These are phyloP conservation scores for Drosophila kurseongensis DNA, from an alignment of 1,140 invertebrate species.

Conservation along the genomic window DNA sequence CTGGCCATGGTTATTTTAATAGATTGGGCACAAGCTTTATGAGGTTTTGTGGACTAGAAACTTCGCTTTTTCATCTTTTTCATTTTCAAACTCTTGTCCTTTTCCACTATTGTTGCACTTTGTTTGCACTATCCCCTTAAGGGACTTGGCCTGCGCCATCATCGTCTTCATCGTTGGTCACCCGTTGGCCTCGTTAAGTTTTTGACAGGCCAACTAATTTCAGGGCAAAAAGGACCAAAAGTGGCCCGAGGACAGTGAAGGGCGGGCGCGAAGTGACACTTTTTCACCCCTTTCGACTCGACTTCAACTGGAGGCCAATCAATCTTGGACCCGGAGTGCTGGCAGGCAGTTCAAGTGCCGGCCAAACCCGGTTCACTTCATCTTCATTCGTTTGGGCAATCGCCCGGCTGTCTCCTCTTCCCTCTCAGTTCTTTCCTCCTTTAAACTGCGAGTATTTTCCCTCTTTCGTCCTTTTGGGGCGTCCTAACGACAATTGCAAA, in stretches of 20 bases:
- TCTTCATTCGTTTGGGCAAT: conserved; percentile 79
- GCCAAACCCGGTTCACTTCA: conserved; percentile 56
- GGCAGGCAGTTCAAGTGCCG: conserved; percentile 56
- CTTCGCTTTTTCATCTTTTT: not conserved
- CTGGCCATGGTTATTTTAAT: too few species aligned
- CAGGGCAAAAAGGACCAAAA: conserved; percentile 19
- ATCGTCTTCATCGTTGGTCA: conserved; percentile 5
- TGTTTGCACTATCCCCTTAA: conserved; percentile 23
- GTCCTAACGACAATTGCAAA: conserved; percentile 73
- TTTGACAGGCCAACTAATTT: conserved; percentile 58
- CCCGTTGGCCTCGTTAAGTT: conserved; percentile 36
- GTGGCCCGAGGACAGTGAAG: conserved; percentile 20
- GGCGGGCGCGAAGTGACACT: conserved; percentile 43
- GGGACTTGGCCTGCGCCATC: conserved; percentile 17
- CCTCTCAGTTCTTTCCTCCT: not conserved
- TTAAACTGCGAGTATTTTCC: conserved; percentile 6
- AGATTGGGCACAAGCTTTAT: not conserved
- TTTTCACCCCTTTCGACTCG: conserved; percentile 21
- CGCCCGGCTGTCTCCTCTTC: conserved; percentile 28
- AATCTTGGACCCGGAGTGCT: conserved; percentile 38
- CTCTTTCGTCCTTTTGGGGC: conserved; percentile 19
- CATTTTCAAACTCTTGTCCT: not conserved
- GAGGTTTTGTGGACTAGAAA: conserved; percentile 13
- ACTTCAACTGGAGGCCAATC: conserved; percentile 46
- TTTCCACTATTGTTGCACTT: conserved; percentile 28